Conservation (phyloP, 2,888 invertebrate species). For the Epsilonema sp. region DNA sequence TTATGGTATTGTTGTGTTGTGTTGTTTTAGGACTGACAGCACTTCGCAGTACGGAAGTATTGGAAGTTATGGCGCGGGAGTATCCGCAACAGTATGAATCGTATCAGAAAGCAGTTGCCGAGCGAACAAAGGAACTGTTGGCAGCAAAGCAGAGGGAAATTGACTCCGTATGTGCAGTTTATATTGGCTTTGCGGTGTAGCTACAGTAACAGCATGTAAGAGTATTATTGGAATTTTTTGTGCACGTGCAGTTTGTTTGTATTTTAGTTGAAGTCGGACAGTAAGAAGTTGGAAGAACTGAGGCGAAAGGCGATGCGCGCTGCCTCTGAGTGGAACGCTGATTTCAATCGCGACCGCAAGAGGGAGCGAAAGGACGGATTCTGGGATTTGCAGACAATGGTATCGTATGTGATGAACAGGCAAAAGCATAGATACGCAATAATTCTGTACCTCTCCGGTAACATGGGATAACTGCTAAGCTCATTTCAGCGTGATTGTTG, state of each 20-base stretch:
- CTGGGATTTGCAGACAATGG: conserved; percentile 71
- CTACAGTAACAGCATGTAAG: too few species aligned
- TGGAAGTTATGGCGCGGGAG: conserved; percentile 84
- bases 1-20: not conserved
- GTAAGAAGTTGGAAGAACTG: conserved; percentile 39
- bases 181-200: too few species aligned
- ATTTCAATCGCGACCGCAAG: conserved; percentile 50
- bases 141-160: conserved; percentile 32
- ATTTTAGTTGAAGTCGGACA: conserved; percentile 20
- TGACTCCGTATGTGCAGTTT: conserved; percentile 28
- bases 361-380: conserved; percentile 59
- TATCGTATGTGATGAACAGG: too few species aligned
- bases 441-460: too few species aligned
- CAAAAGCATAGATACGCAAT: too few species aligned
- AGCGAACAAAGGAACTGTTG: conserved; percentile 30
- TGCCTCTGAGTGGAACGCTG: conserved; percentile 46
- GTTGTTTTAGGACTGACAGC: conserved; percentile 49
- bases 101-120: conserved; percentile 28
- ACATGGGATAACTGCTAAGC: too few species aligned
- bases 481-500: too few species aligned
- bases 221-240: too few species aligned
- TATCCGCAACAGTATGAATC: conserved; percentile 71
- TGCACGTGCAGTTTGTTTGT: too few species aligned
- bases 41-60: conserved; percentile 60
- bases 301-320: conserved; percentile 63